A percentile compares a stretch with the other conserved stretches of the same genome.
Evolutionary conservation across 2,888 invertebrate species (phyloP).

Genomic region (Sinopyrophorus schimmeli): DNA sequence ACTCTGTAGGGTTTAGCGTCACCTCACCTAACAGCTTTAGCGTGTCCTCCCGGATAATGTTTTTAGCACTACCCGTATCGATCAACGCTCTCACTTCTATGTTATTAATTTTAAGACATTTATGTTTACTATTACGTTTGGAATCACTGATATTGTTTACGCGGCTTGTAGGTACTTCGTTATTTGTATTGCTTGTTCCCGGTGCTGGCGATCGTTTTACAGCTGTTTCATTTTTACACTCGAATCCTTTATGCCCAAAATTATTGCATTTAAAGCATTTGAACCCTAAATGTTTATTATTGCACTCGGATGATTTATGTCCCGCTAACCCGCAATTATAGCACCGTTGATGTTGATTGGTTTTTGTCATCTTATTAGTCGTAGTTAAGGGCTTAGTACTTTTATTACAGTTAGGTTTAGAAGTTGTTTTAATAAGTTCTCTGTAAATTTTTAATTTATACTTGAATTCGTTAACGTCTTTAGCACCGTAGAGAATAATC

Average conservation of each 20-base stretch:
- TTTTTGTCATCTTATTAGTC: neutral
- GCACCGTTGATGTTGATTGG: neutral
- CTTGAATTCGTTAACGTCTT: conserved; percentile 31
- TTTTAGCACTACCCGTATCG: conserved; percentile 16
- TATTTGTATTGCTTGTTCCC: too few relatives aligned
- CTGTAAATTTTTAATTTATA: conserved; percentile 31
- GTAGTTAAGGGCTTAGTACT: neutral
- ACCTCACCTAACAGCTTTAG: neutral
- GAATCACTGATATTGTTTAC: too few relatives aligned
- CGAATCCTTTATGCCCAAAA: neutral
- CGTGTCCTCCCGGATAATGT: neutral
- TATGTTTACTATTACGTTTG: too few relatives aligned
- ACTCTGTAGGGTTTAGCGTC: neutral
- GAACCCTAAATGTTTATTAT: neutral
- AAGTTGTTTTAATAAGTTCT: neutral
- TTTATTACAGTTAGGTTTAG: neutral
- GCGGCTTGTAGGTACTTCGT: too few relatives aligned
- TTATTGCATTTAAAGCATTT: conserved; percentile 8
- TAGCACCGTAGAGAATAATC: conserved; percentile 37
- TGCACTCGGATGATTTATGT: neutral
- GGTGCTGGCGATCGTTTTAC: too few relatives aligned
- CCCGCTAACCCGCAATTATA: conserved; percentile 1
- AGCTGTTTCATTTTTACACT: neutral
- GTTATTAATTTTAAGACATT: neutral
- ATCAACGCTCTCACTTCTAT: conserved; percentile 4